These are phyloP conservation scores for Norana najaformis DNA, from an alignment of 2,888 invertebrate genomes.

Conservation along the genomic window DNA sequence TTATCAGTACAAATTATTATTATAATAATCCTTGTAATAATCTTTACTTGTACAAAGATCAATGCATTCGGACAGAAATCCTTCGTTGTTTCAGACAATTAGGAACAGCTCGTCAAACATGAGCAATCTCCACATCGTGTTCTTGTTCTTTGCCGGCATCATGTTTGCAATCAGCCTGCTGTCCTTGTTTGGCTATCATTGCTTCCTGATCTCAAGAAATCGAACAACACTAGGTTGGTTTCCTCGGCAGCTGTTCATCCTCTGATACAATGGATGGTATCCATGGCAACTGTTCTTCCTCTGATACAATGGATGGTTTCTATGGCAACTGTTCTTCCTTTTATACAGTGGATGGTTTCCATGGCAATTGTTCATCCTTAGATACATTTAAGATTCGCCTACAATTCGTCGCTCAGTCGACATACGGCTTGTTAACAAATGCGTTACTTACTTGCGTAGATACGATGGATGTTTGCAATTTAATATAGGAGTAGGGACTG, in stretches of 20 bases:
- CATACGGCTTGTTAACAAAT: too few relatives aligned
- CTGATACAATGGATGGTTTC: too few relatives aligned
- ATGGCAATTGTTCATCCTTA: neutral
- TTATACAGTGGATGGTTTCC: neutral
- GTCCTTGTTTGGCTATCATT: slow-evolving; percentile 93
- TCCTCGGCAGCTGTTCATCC: neutral
- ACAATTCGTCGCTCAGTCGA: too few relatives aligned
- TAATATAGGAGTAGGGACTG: neutral
- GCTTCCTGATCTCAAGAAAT: slow-evolving; percentile 88
- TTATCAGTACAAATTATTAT: too few relatives aligned
- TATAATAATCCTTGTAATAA: too few relatives aligned
- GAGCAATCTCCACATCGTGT: slow-evolving; percentile 79
- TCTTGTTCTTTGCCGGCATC: slow-evolving; percentile 92
- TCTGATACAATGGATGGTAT: neutral
- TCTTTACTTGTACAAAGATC: too few relatives aligned
- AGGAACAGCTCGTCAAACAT: slow-evolving; percentile 22
- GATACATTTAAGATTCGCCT: neutral
- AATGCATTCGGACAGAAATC: too few relatives aligned
- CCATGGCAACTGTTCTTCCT: neutral
- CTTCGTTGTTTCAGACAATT: neutral
- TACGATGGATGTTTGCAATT: neutral
- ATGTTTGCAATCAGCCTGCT: slow-evolving; percentile 97
- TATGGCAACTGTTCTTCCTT: neutral
- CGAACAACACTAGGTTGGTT: slow-evolving; percentile 86
- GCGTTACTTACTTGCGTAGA: too few relatives aligned